Conservation (phyloP, 2,888 invertebrate species). For the Eurytoma adleriae region DNA sequence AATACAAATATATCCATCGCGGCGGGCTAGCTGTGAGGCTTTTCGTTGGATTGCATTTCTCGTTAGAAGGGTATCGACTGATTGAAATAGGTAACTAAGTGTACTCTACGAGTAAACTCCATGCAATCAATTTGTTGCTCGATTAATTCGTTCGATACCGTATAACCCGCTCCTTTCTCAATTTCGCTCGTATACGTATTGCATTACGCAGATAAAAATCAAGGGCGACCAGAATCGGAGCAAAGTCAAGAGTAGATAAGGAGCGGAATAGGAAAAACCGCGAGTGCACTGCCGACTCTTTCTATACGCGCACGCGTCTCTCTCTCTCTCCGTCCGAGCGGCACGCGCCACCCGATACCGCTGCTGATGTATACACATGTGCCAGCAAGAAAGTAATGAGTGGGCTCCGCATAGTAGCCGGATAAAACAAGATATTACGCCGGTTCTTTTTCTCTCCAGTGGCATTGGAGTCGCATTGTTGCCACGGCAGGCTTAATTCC, state of each 20-base stretch:
- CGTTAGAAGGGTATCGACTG: too few species aligned
- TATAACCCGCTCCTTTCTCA: background rate
- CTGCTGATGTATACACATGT: too few species aligned
- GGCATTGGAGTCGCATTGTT: background rate
- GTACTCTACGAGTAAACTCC: too few species aligned
- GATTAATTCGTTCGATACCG: conserved; percentile 8
- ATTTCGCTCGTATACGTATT: conserved; percentile 6
- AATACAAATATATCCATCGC: too few species aligned
- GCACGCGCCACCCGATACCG: background rate
- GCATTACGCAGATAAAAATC: conserved; percentile 15
- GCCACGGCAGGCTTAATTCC: background rate
- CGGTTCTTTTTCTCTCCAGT: background rate
- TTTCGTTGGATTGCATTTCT: too few species aligned
- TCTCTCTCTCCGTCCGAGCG: background rate
- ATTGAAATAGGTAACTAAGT: too few species aligned
- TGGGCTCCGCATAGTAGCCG: background rate
- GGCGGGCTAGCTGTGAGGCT: too few species aligned
- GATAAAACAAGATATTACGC: conserved; percentile 42
- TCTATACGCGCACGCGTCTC: background rate
- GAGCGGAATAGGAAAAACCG: conserved; percentile 17
- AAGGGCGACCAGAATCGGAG: conserved; percentile 26
- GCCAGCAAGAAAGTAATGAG: conserved; percentile 43
- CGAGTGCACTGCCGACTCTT: conserved; percentile 1
- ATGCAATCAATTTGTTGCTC: conserved; percentile 10
- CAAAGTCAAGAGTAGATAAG: conserved; percentile 31